These are phyloP conservation scores for Tragelaphus eurycerus DNA, from an alignment of 2,797 vertebrate genomes.

Conservation along the genomic window DNA sequence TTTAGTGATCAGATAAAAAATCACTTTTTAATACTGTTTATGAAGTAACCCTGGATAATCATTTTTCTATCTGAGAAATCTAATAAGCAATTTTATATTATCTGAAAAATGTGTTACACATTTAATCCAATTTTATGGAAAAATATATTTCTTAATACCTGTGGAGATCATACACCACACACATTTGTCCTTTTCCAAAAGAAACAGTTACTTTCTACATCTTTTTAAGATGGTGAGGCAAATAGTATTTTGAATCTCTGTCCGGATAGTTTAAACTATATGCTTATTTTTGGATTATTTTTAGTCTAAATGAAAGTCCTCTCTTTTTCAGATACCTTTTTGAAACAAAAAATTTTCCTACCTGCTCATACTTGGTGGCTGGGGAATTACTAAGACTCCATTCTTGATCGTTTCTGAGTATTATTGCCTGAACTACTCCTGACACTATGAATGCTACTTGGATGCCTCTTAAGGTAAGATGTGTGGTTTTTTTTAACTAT, in stretches of 20 bases:
- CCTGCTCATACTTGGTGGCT: slow-evolving; percentile 26
- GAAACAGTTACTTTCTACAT: background rate
- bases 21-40: slow-evolving; percentile 32
- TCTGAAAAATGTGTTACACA: slow-evolving; percentile 16
- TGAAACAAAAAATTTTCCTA: slow-evolving; percentile 48
- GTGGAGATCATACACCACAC: background rate
- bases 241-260: background rate
- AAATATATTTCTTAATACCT: background rate
- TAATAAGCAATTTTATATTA: slow-evolving; percentile 35
- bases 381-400: slow-evolving; percentile 39
- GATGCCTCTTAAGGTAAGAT: slow-evolving; percentile 75
- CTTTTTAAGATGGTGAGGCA: slow-evolving; percentile 15
- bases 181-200: background rate
- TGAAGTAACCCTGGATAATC: slow-evolving; percentile 20
- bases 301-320: slow-evolving; percentile 51
- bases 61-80: background rate
- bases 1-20: background rate
- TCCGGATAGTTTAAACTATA: background rate
- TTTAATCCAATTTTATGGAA: slow-evolving; percentile 13
- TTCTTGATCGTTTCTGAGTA: slow-evolving; percentile 50
- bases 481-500: background rate
- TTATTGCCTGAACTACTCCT: slow-evolving; percentile 52
- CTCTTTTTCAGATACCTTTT: slow-evolving; percentile 74
- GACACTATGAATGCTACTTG: slow-evolving; percentile 75
- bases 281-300: background rate